These are phyloP conservation scores for Cathartes aura DNA, from an alignment of 2,113 vertebrate genomes.

Conservation along the genomic window DNA sequence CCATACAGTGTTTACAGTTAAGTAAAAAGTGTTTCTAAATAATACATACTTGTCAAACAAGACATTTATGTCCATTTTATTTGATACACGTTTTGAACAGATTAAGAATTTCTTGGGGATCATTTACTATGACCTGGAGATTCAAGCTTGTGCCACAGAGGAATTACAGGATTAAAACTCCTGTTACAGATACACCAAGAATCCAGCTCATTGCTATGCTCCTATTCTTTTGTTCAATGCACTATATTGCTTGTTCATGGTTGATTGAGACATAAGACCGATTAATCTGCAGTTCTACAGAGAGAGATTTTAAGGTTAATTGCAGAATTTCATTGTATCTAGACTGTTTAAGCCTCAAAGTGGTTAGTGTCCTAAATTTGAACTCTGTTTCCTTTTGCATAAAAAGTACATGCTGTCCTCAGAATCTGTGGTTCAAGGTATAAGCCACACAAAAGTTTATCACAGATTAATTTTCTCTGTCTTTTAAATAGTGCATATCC, in stretches of 20 bases:
- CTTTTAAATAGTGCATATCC: not conserved
- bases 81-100: not conserved
- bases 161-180: conserved; percentile 38
- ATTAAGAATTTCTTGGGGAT: not conserved
- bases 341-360: not conserved
- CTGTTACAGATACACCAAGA: not conserved
- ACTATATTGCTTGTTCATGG: not conserved
- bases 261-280: not conserved
- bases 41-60: not conserved
- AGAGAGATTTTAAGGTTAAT: conserved; percentile 39
- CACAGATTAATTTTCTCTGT: not conserved
- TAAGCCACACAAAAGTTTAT: not conserved
- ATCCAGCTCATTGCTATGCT: not conserved
- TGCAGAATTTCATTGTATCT: conserved; percentile 21
- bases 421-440: not conserved
- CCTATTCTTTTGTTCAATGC: not conserved
- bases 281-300: conserved; percentile 27
- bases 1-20: not conserved
- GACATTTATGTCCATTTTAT: not conserved
- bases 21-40: not conserved
- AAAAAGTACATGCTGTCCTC: not conserved
- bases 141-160: not conserved
- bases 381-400: not conserved
- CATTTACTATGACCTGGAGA: not conserved
- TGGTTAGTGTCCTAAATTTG: not conserved